phyloP scores from a whole-genome alignment of 2,888 invertebrate genomes.

The Hofmannophila pseudospretella region DNA sequence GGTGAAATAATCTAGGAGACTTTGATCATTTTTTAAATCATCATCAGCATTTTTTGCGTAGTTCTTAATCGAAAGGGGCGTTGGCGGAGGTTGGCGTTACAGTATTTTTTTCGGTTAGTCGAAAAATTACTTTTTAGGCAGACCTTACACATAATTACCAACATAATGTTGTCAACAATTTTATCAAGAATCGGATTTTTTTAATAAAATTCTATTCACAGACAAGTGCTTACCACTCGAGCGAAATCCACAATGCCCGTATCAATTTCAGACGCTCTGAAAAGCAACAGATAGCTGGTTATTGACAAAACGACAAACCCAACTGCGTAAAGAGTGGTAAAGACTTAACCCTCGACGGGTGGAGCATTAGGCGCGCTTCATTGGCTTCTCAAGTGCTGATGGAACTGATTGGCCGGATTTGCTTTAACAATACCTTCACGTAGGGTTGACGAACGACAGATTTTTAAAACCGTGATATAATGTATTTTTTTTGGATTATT shows the following conservation, averaged over 20 bases:
- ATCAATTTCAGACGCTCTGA: slow-evolving; percentile 9
- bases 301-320: slow-evolving; percentile 67
- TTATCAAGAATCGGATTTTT: neutral
- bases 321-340: slow-evolving; percentile 34
- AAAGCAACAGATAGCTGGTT: slow-evolving; percentile 30
- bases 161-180: too few relatives aligned
- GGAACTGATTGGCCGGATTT: slow-evolving; percentile 72
- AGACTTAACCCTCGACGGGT: slow-evolving; percentile 64
- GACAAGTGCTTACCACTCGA: slow-evolving; percentile 3
- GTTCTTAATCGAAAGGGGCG: too few relatives aligned
- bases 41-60: too few relatives aligned
- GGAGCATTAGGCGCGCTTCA: slow-evolving; percentile 65
- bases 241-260: slow-evolving; percentile 3
- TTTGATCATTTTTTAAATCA: too few relatives aligned
- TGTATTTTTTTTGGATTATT: too few relatives aligned
- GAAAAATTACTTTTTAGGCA: too few relatives aligned
- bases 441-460: slow-evolving; percentile 8
- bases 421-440: slow-evolving; percentile 54
- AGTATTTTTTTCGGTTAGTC: too few relatives aligned
- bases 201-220: slow-evolving; percentile 4
- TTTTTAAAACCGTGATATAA: too few relatives aligned
- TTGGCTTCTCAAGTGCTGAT: slow-evolving; percentile 71
- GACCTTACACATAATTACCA: too few relatives aligned
- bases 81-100: too few relatives aligned
- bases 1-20: too few relatives aligned